Base-by-base conservation (phyloP, 2,113 vertebrate species). In the Cisticola juncidis region DNA sequence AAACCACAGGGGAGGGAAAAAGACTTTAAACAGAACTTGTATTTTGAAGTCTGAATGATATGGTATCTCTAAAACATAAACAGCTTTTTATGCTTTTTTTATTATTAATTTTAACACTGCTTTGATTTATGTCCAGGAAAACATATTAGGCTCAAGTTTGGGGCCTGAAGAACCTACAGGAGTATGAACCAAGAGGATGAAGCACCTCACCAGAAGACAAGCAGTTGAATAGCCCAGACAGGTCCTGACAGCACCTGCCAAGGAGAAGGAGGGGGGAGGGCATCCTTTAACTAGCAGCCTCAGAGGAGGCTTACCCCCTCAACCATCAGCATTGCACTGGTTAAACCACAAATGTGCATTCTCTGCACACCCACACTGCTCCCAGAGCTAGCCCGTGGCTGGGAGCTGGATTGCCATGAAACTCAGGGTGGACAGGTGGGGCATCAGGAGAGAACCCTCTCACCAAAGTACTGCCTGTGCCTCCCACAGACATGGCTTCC, bases 1-100 rank as follows among this genome's bases (percentile, higher is more conserved):
- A 92, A 97, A 92, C 82, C 88, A 90, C 94, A 92, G 92, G 88
- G 86, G 76, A 90, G 76, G 69, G 88, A 70, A 94, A 86, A 93
- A 79, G 65, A 93, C 92, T 96, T 96, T 86, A 95, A 96, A 97
- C 82, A 81, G 51, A 86, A 84, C 56, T 81, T 44, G 5, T 81
- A 93, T 95, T 94, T 97, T 96, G 86, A 96, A 96, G 91, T 93
- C 82, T 9, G 0, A 88, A 78, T 31, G 82, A 73, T 88, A 93
- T 10, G 85, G 20, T 94, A 90, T 95, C 86, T 90, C 71, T 86
- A 70, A 94, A 94, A 92, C 44, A 86, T 38, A 96, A 92, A 88
- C 47, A 81, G 58, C 24, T 58, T n/a, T 45, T 79, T 57, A 44
- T 70, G 42, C 22, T 9, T 82, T 69, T 74, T 54, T 47, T 12